Conservation (phyloP, 2,888 invertebrate genomes). For the Apodemia hepburni region DNA sequence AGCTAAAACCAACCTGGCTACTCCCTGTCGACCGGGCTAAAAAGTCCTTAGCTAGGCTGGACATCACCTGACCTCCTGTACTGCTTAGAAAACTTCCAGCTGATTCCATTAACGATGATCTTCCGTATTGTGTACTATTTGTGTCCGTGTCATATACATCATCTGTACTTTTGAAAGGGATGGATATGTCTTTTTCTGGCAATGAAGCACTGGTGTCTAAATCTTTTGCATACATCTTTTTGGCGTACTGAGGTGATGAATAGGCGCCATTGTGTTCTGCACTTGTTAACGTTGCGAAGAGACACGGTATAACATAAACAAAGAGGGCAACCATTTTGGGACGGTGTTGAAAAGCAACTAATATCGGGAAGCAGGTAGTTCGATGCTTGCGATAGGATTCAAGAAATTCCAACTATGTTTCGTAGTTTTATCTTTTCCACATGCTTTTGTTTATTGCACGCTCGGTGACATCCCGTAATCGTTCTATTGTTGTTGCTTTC, state of each 20-base stretch:
- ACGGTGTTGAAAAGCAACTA: constrained; percentile 35
- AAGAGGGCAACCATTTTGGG: constrained; percentile 54
- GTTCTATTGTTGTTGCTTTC: constrained; percentile 56
- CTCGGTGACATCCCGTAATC: constrained; percentile 75
- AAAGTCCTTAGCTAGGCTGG: constrained; percentile 83
- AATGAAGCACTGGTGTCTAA: constrained; percentile 48
- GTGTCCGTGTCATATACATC: constrained; percentile 46
- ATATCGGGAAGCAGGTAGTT: constrained; percentile 50
- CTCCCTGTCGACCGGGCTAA: constrained; percentile 84
- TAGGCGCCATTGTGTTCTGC: constrained; percentile 73
- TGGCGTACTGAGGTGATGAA: constrained; percentile 74
- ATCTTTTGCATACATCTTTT: constrained; percentile 67
- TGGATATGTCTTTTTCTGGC: constrained; percentile 51
- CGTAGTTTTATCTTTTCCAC: constrained; percentile 72
- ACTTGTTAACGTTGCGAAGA: constrained; percentile 31
- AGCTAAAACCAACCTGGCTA: constrained; percentile 84
- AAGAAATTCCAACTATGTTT: constrained; percentile 43
- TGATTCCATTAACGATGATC: constrained; percentile 59
- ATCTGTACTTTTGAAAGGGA: constrained; percentile 43
- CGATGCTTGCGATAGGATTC: constrained; percentile 44
- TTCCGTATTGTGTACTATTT: constrained; percentile 53
- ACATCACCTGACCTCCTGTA: constrained; percentile 75
- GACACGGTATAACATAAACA: constrained; percentile 40
- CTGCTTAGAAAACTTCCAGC: constrained; percentile 66
- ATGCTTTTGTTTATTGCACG: constrained; percentile 73